Percentiles rank a stretch among this genome's conserved stretches.
Evolutionary conservation across 2,888 invertebrate genomes (phyloP).

Genomic region (Noctua fimbriata): DNA sequence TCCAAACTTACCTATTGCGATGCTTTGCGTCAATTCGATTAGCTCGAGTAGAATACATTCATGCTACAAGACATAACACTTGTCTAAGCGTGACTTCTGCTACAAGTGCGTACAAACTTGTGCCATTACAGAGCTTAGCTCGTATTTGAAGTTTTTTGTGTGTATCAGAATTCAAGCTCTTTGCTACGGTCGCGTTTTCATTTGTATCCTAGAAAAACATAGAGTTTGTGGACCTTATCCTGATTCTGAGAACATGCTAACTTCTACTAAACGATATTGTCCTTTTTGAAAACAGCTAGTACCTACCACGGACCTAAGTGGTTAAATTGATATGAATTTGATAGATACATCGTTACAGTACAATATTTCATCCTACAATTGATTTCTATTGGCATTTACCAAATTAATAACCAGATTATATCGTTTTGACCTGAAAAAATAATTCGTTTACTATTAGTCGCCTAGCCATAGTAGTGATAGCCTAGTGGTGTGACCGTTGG

Average conservation of each 20-base stretch:
- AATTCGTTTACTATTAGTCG: neutral
- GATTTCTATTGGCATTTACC: neutral
- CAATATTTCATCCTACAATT: neutral
- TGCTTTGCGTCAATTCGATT: constrained; percentile 5
- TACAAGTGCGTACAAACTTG: neutral
- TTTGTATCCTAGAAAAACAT: neutral
- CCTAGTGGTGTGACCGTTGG: no score
- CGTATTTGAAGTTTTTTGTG: neutral
- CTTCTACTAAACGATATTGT: no score
- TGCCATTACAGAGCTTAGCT: no score
- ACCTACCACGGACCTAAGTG: neutral
- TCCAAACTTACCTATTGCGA: constrained; percentile 18
- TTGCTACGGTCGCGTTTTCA: neutral
- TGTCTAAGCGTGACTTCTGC: neutral
- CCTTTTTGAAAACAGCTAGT: neutral
- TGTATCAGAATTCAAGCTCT: neutral
- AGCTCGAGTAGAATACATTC: neutral
- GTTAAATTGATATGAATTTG: neutral
- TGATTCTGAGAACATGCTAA: constrained; percentile 11
- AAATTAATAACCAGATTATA: neutral
- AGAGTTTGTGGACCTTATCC: neutral
- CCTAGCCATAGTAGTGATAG: no score
- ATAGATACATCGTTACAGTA: constrained; percentile 5
- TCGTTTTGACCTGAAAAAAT: neutral
- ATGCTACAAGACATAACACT: neutral